Percentiles rank a stretch among this genome's conserved stretches.
phyloP scores from a whole-genome alignment of 1,140 invertebrate genomes.

The Phortica variegata region DNA sequence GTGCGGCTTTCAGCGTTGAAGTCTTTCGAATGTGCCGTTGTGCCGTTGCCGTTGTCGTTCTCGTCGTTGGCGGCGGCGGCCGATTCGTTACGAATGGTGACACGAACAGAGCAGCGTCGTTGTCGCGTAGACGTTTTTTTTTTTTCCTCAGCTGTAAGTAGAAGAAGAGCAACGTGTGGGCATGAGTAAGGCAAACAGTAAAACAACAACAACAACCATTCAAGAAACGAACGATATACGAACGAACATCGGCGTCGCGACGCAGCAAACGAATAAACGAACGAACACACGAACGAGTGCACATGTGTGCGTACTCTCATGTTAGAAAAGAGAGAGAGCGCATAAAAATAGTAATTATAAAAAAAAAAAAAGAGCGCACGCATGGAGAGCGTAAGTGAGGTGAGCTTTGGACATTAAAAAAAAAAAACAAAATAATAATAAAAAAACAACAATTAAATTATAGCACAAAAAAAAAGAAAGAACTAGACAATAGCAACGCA shows the following conservation, averaged over 20 bases:
- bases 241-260: too few species aligned
- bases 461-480: conserved; percentile 2
- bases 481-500: too few species aligned
- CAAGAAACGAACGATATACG: conserved; percentile 15
- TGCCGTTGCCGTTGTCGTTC: conserved; percentile 18
- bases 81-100: conserved; percentile 12
- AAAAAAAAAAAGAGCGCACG: neutral
- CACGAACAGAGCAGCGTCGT: conserved; percentile 12
- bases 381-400: conserved; percentile 14
- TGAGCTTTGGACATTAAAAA: too few species aligned
- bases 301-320: too few species aligned
- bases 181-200: too few species aligned
- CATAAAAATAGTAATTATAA: too few species aligned
- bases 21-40: conserved; percentile 33
- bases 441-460: conserved; percentile 45
- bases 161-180: too few species aligned
- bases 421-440: too few species aligned
- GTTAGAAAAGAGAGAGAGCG: conserved; percentile 1
- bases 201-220: conserved; percentile 32
- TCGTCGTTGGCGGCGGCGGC: conserved; percentile 17
- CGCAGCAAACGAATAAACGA: too few species aligned
- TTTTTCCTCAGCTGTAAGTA: too few species aligned
- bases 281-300: too few species aligned
- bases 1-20: conserved; percentile 43
- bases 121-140: too few species aligned